Percentiles rank a stretch among this genome's conserved stretches.
Conservation (phyloP, 2,888 invertebrate species). For the Conus canariensis region DNA sequence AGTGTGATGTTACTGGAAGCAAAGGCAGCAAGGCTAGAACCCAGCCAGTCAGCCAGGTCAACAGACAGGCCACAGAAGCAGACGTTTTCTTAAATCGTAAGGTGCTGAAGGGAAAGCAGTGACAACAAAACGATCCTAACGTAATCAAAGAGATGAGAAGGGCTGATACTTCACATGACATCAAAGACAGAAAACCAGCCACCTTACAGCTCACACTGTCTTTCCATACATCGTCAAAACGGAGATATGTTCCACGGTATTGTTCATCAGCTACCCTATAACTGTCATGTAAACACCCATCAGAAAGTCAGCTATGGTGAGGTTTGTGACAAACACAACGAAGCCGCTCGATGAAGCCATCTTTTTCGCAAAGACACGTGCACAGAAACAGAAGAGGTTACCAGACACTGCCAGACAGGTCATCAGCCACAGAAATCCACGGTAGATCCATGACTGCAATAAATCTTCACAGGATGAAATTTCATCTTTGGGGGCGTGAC, state of each 20-base stretch:
- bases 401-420: constrained; percentile 17
- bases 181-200: constrained; percentile 58
- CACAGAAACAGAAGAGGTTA: constrained; percentile 1
- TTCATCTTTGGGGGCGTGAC: neutral
- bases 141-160: constrained; percentile 83
- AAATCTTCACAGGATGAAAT: constrained; percentile 37
- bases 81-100: constrained; percentile 57
- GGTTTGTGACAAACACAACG: constrained; percentile 43
- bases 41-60: constrained; percentile 64
- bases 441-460: neutral
- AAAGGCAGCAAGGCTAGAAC: neutral
- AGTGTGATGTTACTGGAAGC: constrained; percentile 6
- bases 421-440: constrained; percentile 1
- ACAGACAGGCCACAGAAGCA: constrained; percentile 53
- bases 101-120: constrained; percentile 81
- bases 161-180: constrained; percentile 83
- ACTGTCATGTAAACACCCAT: constrained; percentile 62
- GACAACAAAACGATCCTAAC: constrained; percentile 83
- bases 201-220: constrained; percentile 54
- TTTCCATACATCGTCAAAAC: constrained; percentile 60
- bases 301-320: constrained; percentile 47
- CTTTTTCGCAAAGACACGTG: neutral
- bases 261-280: constrained; percentile 55
- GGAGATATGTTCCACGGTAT: constrained; percentile 59
- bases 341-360: neutral